phyloP scores from a whole-genome alignment of 2,797 vertebrate species.

The Miichthys miiuy region DNA sequence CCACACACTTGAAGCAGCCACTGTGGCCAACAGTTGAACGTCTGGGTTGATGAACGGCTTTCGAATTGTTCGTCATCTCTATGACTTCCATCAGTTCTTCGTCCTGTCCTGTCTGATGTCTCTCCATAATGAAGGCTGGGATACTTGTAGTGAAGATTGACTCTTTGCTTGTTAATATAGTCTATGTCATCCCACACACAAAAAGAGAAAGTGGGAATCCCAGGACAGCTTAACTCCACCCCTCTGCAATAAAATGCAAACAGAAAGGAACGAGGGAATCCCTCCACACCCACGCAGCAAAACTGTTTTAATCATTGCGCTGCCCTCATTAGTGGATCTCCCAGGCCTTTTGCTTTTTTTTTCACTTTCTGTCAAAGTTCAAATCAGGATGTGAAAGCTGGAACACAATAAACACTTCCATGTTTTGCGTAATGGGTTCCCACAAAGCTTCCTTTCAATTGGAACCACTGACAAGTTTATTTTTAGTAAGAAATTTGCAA shows the following conservation, averaged over 20 bases:
- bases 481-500: not conserved
- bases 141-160: not conserved
- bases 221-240: conserved; percentile 3
- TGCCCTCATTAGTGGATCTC: accelerated
- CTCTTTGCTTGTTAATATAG: conserved; percentile 54
- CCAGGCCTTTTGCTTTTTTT: not conserved
- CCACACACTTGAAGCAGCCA: conserved; percentile 1
- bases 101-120: conserved; percentile 41
- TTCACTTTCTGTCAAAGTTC: not conserved
- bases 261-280: conserved; percentile 57
- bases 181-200: conserved; percentile 56
- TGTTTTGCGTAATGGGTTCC: not conserved
- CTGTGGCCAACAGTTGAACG: not conserved
- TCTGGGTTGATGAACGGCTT: not conserved
- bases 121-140: conserved; percentile 55
- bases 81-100: conserved; percentile 29
- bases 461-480: not conserved
- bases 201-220: conserved; percentile 50
- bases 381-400: not conserved
- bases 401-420: not conserved
- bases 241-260: conserved; percentile 9
- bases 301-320: conserved; percentile 25
- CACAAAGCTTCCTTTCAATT: not conserved
- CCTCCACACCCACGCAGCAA: conserved; percentile 25
- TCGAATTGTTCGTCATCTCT: not conserved